These are phyloP conservation scores for Peromyscus melanophrys DNA, from an alignment of 2,797 vertebrate genomes.

Conservation along the genomic window DNA sequence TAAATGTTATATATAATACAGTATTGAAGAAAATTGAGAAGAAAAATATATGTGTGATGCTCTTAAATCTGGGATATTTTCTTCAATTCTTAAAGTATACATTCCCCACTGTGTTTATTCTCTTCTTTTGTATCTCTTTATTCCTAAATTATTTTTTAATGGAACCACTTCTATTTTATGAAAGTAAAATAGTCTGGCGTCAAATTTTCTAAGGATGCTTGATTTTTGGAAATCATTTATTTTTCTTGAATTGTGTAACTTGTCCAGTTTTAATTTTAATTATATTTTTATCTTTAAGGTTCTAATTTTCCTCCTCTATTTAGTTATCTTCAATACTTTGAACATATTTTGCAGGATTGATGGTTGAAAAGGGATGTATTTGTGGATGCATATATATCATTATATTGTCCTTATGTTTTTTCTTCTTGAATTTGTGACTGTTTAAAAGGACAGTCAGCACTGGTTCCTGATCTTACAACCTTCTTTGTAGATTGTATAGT, in stretches of 20 bases:
- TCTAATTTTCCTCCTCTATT: neutral
- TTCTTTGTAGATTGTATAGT: neutral
- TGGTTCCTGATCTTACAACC: neutral
- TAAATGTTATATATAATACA: too few relatives aligned
- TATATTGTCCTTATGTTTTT: neutral
- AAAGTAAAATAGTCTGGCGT: neutral
- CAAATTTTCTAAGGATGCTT: neutral
- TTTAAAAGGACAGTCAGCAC: too few relatives aligned
- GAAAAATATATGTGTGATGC: neutral
- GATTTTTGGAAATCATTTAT: neutral
- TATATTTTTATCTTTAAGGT: neutral
- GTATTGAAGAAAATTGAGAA: neutral
- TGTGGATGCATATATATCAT: neutral
- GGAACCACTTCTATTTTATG: neutral
- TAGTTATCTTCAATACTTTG: neutral
- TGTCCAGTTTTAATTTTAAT: neutral
- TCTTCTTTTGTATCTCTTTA: neutral
- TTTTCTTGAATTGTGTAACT: neutral
- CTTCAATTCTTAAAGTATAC: neutral
- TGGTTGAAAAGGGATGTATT: neutral
- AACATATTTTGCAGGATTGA: neutral
- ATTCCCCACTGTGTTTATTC: neutral
- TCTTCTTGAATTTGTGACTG: neutral
- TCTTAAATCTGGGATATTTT: neutral
- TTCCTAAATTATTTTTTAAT: neutral